Evolutionary conservation across 2,113 vertebrate species (phyloP).

Genomic region (Psittacus erithacus): DNA sequence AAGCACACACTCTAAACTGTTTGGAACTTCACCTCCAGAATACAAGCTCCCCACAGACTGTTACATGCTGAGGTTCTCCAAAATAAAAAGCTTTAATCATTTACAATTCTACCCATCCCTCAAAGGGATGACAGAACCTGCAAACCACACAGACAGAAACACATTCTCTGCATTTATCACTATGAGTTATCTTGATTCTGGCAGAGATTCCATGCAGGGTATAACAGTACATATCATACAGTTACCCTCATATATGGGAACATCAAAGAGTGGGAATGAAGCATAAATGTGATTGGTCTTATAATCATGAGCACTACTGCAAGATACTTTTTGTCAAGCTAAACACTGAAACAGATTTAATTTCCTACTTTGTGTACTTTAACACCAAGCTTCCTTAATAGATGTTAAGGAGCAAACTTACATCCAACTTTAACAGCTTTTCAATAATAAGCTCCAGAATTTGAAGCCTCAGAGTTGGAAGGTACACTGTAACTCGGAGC

Average conservation of each 20-base stretch:
- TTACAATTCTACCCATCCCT: neutral
- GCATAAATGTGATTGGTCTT: neutral
- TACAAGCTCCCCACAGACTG: neutral
- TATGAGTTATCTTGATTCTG: neutral
- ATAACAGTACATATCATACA: neutral
- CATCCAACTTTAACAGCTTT: slow-evolving; percentile 91
- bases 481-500: slow-evolving; percentile 84
- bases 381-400: neutral
- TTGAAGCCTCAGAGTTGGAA: slow-evolving; percentile 85
- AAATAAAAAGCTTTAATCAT: neutral
- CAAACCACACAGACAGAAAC: neutral
- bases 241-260: neutral
- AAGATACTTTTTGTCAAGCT: neutral
- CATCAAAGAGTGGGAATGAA: neutral
- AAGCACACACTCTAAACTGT: neutral
- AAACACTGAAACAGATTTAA: neutral
- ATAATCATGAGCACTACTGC: neutral
- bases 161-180: neutral
- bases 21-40: neutral
- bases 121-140: neutral
- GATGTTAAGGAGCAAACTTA: slow-evolving; percentile 72
- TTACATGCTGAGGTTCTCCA: neutral
- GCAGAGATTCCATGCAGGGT: neutral
- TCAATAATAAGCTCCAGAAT: slow-evolving; percentile 89
- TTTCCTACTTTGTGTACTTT: neutral